A percentile compares a stretch with the other conserved stretches of the same genome.
phyloP scores from a whole-genome alignment of 2,888 invertebrate species.

The Cylloceria caligata region DNA sequence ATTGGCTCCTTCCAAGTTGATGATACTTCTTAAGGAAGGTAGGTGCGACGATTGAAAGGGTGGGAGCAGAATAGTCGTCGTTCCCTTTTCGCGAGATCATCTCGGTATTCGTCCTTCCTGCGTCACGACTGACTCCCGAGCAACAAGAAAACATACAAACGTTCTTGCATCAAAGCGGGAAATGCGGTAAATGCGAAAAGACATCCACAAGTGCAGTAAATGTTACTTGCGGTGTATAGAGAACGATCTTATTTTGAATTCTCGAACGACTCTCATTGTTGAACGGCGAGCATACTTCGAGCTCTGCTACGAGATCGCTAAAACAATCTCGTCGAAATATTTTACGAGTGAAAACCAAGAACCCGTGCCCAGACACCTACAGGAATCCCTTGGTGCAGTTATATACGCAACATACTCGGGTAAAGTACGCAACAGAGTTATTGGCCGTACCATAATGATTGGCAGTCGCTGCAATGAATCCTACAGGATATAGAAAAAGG shows the following conservation, averaged over 20 bases:
- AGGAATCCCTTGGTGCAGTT: not conserved
- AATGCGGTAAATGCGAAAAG: conserved; percentile 16
- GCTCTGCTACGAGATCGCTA: conserved; percentile 42
- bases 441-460: not conserved
- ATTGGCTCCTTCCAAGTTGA: conserved; percentile 27
- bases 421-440: not conserved
- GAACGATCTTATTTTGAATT: conserved; percentile 22
- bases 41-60: conserved; percentile 49
- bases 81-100: conserved; percentile 38
- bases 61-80: conserved; percentile 35
- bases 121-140: conserved; percentile 7
- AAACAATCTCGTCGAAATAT: conserved; percentile 52
- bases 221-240: conserved; percentile 6
- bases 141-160: not conserved
- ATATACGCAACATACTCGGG: not conserved
- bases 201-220: conserved; percentile 6
- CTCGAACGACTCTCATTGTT: conserved; percentile 60
- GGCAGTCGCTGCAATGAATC: not conserved
- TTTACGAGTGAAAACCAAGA: conserved; percentile 56
- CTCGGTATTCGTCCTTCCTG: not conserved
- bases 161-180: conserved; percentile 6
- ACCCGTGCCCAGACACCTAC: conserved; percentile 12
- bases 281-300: not conserved
- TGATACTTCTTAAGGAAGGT: conserved; percentile 58
- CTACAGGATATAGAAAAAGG: not conserved